Evolutionary conservation across 2,113 vertebrate species (phyloP).

Genomic region (Heterotis niloticus): DNA sequence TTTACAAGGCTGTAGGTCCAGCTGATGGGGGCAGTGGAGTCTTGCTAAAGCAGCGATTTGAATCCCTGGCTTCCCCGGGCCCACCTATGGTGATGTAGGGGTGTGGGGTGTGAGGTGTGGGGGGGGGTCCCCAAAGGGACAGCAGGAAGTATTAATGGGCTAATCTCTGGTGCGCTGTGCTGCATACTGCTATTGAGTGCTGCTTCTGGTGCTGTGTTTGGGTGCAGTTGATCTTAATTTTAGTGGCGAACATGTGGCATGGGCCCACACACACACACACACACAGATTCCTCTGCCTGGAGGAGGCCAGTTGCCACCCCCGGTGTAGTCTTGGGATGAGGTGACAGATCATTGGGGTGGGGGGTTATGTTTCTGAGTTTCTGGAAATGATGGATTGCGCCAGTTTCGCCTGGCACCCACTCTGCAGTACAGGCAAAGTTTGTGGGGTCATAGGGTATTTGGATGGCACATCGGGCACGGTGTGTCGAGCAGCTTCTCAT

Average conservation of each 20-base stretch:
- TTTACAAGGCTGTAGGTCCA: constrained; percentile 32
- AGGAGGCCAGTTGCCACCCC: neutral
- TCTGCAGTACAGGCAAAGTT: constrained; percentile 45
- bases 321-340: constrained; percentile 39
- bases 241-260: neutral
- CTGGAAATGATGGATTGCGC: constrained; percentile 71
- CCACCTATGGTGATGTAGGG: constrained; percentile 39
- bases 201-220: constrained; percentile 57
- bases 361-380: constrained; percentile 55
- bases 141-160: constrained; percentile 77
- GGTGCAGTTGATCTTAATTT: neutral
- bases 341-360: constrained; percentile 59
- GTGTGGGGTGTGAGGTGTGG: constrained; percentile 36
- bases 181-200: constrained; percentile 56
- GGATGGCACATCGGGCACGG: constrained; percentile 43
- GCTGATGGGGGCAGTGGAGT: constrained; percentile 32
- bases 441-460: constrained; percentile 59
- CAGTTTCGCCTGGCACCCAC: constrained; percentile 55
- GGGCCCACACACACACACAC: neutral
- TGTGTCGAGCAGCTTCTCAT: constrained; percentile 19
- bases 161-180: constrained; percentile 64
- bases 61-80: constrained; percentile 44
- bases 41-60: constrained; percentile 25
- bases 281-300: neutral
- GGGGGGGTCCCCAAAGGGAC: constrained; percentile 42